Evolutionary conservation across 2,797 vertebrate genomes (phyloP), one percentile per base, ranked within the genome.

Genomic region (Chloroceryle amazona): DNA sequence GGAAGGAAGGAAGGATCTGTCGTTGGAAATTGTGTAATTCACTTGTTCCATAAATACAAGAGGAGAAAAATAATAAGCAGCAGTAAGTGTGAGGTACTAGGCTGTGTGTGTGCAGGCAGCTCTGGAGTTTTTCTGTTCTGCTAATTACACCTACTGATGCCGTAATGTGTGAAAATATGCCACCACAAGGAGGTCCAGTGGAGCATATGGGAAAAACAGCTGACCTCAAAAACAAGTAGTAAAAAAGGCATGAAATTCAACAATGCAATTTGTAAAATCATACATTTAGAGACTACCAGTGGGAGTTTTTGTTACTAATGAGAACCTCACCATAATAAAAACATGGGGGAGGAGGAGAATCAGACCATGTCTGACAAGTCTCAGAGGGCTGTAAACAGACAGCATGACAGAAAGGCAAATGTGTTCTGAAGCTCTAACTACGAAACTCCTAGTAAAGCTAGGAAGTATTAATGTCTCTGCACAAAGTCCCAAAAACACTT

Each of bases 231-330:
- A 83, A 78, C 12, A 35, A 66, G 17, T 31, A 52, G 60, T 76
- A 80, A 89, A 87, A 66, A 65, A 11, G 37, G 15, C 28, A 84
- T 22, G 39, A 82, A 91, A 91, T 63, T 63, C 15, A 87, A 52
- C 35, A 91, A 76, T 4, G 4, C 15, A 74, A 37, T 63, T 82
- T 73, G 25, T 58, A 82, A 92, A 92, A 78, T 33, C 39, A 17
- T 33, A 60, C 13, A 55, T 68, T 73, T 52, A 80, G 74, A 73
- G 41, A 85, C 6, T 72, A 25, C 54, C 15, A 57, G 60, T 74
- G 75, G 57, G 81, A 57, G 67, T 1, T 76, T 73, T 73, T 89
- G 46, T 83, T 88, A 83, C 37, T 63, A 81, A 67, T 49, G 57
- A 67, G 72, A 55, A 70, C 78, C 42, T 95, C 31, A 85, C 13